Base-by-base conservation (phyloP, 2,888 invertebrate genomes). In the Synergus gifuensis region DNA sequence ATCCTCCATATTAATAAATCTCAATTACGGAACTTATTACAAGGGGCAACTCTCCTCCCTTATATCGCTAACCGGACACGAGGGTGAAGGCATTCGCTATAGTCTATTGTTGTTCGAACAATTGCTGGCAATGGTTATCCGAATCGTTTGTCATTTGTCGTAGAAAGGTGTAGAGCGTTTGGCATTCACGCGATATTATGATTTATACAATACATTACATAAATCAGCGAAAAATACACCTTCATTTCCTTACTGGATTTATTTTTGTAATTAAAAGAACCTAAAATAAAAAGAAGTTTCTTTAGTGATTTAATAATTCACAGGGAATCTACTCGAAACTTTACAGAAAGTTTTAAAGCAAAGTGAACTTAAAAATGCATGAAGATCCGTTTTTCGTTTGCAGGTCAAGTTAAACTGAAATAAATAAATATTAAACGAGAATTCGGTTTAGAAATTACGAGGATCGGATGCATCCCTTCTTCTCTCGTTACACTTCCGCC, bases 391-490 rank as follows among this genome's bases (percentile, higher is more conserved):
- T 85, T 88, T 88, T 90, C 88, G 90, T 90, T 91, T 91, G 90
- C 90, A 87, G 91, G 89, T 89, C 89, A 89, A 90, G 91, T 91
- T 91, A 91, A 92, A 91, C 89, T 88, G 90, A 91, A 91, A 92
- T 92, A 91, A 92, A 92, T 92, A 92, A 92, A 92, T 92, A 92
- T 92, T 91, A 91, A 92, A 92, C 90, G 91, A 91, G 91, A 89
- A 91, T 91, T 90, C 89, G 89, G 88, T 87, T 87, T 84, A 80
- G 88, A 89, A 90, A 91, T 92, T 91, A 91, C 86, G 88, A 89
- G 90, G 90, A 89, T 88, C 83, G 87, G 82, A 78, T 76, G 82
- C 77, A 76, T 81, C 79, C 58, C 81, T 79, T 81, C 63, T 79
- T 78, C 78, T 28, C 80, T 80, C 79, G 80, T 76, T 82, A 79